phyloP scores from a whole-genome alignment of 2,888 invertebrate genomes.

The Graphium colonna region DNA sequence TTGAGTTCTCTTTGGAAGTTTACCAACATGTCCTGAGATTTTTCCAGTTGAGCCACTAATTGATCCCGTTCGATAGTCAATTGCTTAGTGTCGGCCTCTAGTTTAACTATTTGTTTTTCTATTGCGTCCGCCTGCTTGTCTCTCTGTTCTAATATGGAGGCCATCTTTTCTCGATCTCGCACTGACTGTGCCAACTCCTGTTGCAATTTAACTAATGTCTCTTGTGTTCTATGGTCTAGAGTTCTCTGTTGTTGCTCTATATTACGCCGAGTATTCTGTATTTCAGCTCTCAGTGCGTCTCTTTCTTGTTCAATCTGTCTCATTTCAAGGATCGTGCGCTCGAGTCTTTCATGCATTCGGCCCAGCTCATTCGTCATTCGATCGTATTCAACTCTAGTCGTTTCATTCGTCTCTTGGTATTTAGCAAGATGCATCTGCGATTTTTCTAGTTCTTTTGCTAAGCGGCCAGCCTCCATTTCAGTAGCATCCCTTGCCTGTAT shows the following conservation, averaged over 20 bases:
- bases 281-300: conserved; percentile 84
- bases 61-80: conserved; percentile 92
- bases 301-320: conserved; percentile 86
- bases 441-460: conserved; percentile 92
- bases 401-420: conserved; percentile 90
- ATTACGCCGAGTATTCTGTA: conserved; percentile 82
- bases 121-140: conserved; percentile 89
- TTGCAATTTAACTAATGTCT: conserved; percentile 85
- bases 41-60: conserved; percentile 92
- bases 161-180: conserved; percentile 88
- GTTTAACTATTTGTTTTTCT: conserved; percentile 91
- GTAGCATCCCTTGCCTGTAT: conserved; percentile 90
- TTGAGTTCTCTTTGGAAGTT: conserved; percentile 95
- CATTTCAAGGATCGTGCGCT: conserved; percentile 85
- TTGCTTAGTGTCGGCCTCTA: conserved; percentile 92
- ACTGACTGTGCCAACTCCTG: conserved; percentile 86
- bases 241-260: conserved; percentile 83
- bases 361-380: conserved; percentile 90
- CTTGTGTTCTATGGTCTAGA: conserved; percentile 84
- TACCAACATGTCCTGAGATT: conserved; percentile 95
- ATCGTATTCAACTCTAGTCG: conserved; percentile 91
- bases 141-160: conserved; percentile 87
- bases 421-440: conserved; percentile 91
- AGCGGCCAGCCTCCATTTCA: conserved; percentile 90
- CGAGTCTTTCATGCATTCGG: conserved; percentile 89